Conservation (phyloP, 2,113 vertebrate species). For the Crotalus helleri region DNA sequence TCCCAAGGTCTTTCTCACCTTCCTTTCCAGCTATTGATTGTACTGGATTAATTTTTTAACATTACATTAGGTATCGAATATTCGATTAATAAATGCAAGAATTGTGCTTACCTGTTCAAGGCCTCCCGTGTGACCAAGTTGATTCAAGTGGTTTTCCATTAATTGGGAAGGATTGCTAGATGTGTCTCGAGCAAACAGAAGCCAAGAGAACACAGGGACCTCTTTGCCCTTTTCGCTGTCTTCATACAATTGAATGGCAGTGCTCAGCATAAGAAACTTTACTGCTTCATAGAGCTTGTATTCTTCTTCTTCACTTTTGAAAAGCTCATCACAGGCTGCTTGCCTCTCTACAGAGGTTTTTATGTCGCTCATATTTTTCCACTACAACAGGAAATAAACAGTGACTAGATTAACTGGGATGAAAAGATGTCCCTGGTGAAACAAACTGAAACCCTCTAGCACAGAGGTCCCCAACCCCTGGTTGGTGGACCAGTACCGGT, state of each 20-base stretch:
- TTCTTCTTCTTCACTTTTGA: slow-evolving; percentile 85
- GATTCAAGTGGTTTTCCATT: slow-evolving; percentile 90
- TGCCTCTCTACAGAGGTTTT: slow-evolving; percentile 68
- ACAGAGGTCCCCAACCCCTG: too few relatives aligned
- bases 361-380: slow-evolving; percentile 69
- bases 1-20: neutral
- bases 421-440: neutral
- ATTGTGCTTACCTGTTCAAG: slow-evolving; percentile 86
- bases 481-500: too few relatives aligned
- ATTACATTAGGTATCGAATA: neutral
- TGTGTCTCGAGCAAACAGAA: slow-evolving; percentile 92
- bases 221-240: slow-evolving; percentile 77
- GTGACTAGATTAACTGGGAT: neutral
- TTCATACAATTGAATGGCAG: slow-evolving; percentile 81
- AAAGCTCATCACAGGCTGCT: slow-evolving; percentile 80
- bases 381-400: slow-evolving; percentile 56
- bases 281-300: slow-evolving; percentile 89
- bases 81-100: neutral
- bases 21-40: neutral
- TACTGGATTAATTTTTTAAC: neutral
- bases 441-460: neutral
- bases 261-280: slow-evolving; percentile 91
- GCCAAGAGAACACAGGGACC: slow-evolving; percentile 92
- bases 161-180: slow-evolving; percentile 85
- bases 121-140: slow-evolving; percentile 88